Conservation (phyloP, 2,797 vertebrate genomes). For the Takifugu ocellatus region DNA sequence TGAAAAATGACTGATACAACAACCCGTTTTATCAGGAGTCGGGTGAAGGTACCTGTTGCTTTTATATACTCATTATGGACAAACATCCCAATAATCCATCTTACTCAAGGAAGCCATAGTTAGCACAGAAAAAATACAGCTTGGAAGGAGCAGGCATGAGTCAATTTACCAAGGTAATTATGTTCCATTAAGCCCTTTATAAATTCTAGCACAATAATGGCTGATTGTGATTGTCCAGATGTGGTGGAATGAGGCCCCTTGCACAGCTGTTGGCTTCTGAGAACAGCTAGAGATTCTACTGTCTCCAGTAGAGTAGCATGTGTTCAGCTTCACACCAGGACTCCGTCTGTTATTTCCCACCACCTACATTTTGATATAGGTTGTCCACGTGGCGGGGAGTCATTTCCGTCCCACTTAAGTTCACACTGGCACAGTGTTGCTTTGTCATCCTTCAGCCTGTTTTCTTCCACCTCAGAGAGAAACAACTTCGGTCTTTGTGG, state of each 20-base stretch:
- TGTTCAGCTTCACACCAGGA: not conserved
- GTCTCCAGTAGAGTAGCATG: not conserved
- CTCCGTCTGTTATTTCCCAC: no score
- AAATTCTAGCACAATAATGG: constrained; percentile 51
- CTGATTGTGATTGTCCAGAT: constrained; percentile 49
- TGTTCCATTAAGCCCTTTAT: constrained; percentile 53
- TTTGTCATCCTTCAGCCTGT: constrained; percentile 20
- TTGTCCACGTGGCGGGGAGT: not conserved
- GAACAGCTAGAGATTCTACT: not conserved
- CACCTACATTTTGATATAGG: not conserved
- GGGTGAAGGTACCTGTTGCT: constrained; percentile 15
- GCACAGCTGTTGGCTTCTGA: constrained; percentile 20
- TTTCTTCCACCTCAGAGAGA: constrained; percentile 21
- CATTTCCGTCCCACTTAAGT: not conserved
- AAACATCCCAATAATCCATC: constrained; percentile 1
- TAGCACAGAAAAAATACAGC: constrained; percentile 37
- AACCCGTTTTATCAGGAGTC: constrained; percentile 22
- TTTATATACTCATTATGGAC: constrained; percentile 16
- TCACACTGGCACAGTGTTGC: constrained; percentile 22
- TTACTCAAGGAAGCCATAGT: constrained; percentile 19
- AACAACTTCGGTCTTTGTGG: constrained; percentile 29
- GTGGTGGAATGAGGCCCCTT: constrained; percentile 23
- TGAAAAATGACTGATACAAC: constrained; percentile 2
- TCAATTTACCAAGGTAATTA: constrained; percentile 51
- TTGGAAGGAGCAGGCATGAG: constrained; percentile 47